Evolutionary conservation across 2,888 invertebrate species (phyloP).

Genomic region (Mesochorus sp.): DNA sequence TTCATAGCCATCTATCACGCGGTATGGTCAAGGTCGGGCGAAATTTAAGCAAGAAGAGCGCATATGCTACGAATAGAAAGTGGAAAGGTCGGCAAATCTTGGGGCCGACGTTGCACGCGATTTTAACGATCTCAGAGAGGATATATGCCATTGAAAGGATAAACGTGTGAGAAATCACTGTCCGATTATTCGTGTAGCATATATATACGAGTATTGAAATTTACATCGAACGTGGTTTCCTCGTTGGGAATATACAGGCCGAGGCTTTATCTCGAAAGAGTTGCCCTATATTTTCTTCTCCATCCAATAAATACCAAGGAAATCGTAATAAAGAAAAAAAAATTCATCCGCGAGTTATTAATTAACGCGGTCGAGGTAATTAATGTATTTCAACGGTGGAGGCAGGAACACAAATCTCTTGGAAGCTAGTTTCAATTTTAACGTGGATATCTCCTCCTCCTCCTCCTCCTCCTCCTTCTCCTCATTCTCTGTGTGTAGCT

Average conservation of each 20-base stretch:
- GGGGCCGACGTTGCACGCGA: slow-evolving; percentile 38
- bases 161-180: not conserved
- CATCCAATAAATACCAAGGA: not conserved
- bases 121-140: slow-evolving; percentile 2
- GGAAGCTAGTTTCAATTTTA: slow-evolving; percentile 34
- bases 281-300: not conserved
- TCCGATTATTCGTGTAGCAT: not conserved
- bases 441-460: not conserved
- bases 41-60: slow-evolving; percentile 43
- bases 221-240: not conserved
- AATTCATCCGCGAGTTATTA: slow-evolving; percentile 10
- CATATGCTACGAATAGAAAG: slow-evolving; percentile 28
- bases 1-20: slow-evolving; percentile 26
- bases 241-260: no score
- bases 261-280: not conserved
- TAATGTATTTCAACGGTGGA: slow-evolving; percentile 33
- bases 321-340: not conserved
- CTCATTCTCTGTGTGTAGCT: no score
- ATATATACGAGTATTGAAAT: not conserved
- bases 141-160: not conserved
- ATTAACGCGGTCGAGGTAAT: slow-evolving; percentile 29
- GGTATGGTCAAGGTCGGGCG: slow-evolving; percentile 28
- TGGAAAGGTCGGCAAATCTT: slow-evolving; percentile 44
- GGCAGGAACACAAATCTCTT: slow-evolving; percentile 42
- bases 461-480: no score